A percentile compares a stretch with the other conserved stretches of the same genome.
Conservation (phyloP, 2,797 vertebrate genomes). For the Xenops minutus region DNA sequence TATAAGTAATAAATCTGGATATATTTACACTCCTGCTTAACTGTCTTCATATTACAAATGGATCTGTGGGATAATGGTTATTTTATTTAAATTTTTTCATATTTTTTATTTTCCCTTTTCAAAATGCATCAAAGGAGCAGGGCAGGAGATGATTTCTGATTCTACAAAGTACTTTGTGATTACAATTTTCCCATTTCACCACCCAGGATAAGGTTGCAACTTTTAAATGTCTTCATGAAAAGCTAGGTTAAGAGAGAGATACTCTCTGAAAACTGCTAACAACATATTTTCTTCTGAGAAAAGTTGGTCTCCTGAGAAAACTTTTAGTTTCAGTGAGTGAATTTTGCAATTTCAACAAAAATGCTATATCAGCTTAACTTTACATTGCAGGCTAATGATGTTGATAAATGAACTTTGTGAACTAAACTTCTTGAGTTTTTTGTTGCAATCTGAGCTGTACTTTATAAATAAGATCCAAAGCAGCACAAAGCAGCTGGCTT, state of each 20-base stretch:
- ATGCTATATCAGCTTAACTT: background rate
- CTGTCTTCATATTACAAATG: background rate
- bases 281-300: background rate
- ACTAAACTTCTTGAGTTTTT: background rate
- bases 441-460: background rate
- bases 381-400: background rate
- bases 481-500: background rate
- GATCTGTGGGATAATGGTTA: background rate
- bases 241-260: background rate
- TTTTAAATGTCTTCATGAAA: background rate
- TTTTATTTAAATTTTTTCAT: accelerated
- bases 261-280: background rate
- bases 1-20: background rate
- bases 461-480: background rate
- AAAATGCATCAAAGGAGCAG: background rate
- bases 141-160: background rate
- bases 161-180: background rate
- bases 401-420: background rate
- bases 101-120: background rate
- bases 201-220: background rate
- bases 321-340: background rate
- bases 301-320: background rate
- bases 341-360: background rate
- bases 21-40: background rate
- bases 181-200: background rate